Base-by-base conservation (phyloP, 2,113 vertebrate species). In the Cricetomys ansorgei region DNA sequence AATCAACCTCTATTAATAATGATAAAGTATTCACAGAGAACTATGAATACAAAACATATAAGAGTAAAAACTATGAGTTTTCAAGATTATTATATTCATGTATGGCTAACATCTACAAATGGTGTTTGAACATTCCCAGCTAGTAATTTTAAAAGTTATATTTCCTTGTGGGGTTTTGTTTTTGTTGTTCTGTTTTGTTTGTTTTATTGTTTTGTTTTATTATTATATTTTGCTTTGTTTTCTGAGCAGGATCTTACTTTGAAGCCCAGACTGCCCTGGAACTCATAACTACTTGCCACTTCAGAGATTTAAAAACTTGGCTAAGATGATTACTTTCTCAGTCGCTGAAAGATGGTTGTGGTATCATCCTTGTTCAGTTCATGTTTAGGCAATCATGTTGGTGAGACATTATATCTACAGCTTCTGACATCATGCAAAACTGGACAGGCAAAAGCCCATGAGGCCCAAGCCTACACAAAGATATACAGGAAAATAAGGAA, bases 31-130 rank as follows among this genome's bases (percentile, higher is more conserved):
- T 92, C 83, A 67, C 50, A 88, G 0, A 76, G 3, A 50, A 50
- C 69, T 50, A 73, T 29, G 5, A 93, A 80, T 75, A 83, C 25
- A 31, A 94, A 83, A 72, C 40, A 93, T 89, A 92, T 77, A 76
- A 62, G n/a, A 88, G 0, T 57, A 91, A 40, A 84, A 45, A 65
- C 69, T 37, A 55, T 11, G 6, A 25, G 12, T 76, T 67, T 93
- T 92, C 25, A 77, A 29, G 50, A 45, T n/a, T 69, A 50, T 9
- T 45, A 64, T 86, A 31, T 65, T 81, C 83, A 64, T 73, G 19
- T 92, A 69, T 13, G 77, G 17, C 34, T 70, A 77, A 31, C 8
- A 1, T 53, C 48, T 53, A 77, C 31, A 77, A 79, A 37, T 79
- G 7, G 31, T 53, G 50, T 53, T 79, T 37, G 48, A 17, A 4